Percentiles rank a stretch among this genome's conserved stretches.
phyloP scores from a whole-genome alignment of 2,888 invertebrate genomes.

The Rhyacophila evoluta region DNA sequence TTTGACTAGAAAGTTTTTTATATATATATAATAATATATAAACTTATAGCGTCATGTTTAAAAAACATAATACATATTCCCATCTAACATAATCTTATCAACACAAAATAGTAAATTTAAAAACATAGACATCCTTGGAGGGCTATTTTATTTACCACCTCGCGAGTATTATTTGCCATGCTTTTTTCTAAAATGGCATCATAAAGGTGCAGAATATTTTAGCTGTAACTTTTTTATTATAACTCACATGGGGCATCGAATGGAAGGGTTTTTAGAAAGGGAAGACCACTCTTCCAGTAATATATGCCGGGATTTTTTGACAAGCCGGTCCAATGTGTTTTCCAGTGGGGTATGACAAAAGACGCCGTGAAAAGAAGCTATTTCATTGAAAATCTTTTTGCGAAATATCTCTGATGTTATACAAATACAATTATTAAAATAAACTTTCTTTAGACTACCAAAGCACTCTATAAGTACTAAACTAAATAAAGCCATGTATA shows the following conservation, averaged over 20 bases:
- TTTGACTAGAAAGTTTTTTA: too few relatives aligned
- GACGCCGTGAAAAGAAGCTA: too few relatives aligned
- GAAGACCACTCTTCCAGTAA: constrained; percentile 39
- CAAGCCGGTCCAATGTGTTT: constrained; percentile 28
- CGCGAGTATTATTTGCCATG: constrained; percentile 17
- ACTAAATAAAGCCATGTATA: too few relatives aligned
- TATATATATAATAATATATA: too few relatives aligned
- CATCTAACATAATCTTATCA: background rate
- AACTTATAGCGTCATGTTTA: too few relatives aligned
- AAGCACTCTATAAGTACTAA: too few relatives aligned
- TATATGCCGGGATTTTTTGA: constrained; percentile 44
- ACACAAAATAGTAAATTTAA: background rate
- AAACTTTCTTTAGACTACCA: too few relatives aligned
- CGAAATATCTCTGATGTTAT: too few relatives aligned
- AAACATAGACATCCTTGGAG: background rate
- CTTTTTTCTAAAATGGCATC: background rate
- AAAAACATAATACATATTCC: too few relatives aligned
- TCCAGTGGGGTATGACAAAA: background rate
- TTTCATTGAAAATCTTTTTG: too few relatives aligned
- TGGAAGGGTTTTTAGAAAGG: constrained; percentile 23
- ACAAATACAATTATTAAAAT: too few relatives aligned
- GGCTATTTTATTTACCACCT: constrained; percentile 38
- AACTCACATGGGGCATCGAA: constrained; percentile 26
- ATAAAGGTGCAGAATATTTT: constrained; percentile 24
- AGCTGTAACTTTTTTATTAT: constrained; percentile 24